Base-by-base conservation (phyloP, 2,888 invertebrate species). In the Microchrysa polita region DNA sequence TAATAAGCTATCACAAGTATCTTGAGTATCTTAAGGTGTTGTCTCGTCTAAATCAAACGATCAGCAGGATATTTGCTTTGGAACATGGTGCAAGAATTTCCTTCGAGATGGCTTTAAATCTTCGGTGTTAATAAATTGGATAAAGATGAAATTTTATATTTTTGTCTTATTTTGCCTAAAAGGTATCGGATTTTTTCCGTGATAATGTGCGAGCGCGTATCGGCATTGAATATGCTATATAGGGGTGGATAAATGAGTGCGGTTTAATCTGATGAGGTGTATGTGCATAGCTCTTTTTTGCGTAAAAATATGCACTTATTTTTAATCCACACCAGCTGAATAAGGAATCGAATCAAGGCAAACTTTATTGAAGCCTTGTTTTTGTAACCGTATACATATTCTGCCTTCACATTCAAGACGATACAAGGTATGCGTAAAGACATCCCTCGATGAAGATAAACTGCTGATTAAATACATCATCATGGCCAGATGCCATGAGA, bases 41-140 rank as follows among this genome's bases (percentile, higher is more conserved):
- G 75, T 75, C 75, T 75, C 75, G 72, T 67, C 67, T 75, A 75
- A 75, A 75, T 75, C 75, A 75, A 59, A 53, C 67, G 72, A 75
- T 75, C 75, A 75, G 75, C 75, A 71, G 75, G 75, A 67, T 67
- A 72, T 75, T 75, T 74, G 22, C 73, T 75, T 75, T 75, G 55
- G 73, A 72, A 75, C 75, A 75, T 72, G 73, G 61, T 60, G 72
- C 75, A 74, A 72, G 72, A 75, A 75, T 75, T 75, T 72, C 72
- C 65, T 67, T 40, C 22, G 71, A 75, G 71, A 69, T 34, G 72
- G 67, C 73, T 71, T 75, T 75, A 75, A 75, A 75, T 75, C 75
- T 75, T 71, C 34, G 27, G 60, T 65, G 55, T 23, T 16, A 72
- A 60, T 48, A n/a, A 59, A 72, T 57, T 20, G 72, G 55, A 60